phyloP scores from a whole-genome alignment of 2,113 vertebrate genomes.

The Myxocyprinus asiaticus region DNA sequence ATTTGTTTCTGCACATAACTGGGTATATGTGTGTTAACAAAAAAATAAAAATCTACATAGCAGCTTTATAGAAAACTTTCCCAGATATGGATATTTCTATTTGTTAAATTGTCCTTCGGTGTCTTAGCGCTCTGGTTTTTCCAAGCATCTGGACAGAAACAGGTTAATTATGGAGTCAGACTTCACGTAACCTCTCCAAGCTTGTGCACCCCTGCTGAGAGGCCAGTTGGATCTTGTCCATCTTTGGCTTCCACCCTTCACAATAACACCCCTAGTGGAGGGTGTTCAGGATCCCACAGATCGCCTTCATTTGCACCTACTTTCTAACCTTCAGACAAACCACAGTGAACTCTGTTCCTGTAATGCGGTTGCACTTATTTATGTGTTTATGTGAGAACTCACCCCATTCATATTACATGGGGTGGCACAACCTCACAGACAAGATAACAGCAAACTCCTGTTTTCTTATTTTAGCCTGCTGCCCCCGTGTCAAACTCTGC shows the following conservation, averaged over 20 bases:
- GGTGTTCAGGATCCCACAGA: not conserved
- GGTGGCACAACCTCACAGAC: not conserved
- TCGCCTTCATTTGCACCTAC: conserved; percentile 5
- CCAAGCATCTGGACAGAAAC: not conserved
- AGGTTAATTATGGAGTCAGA: conserved; percentile 7
- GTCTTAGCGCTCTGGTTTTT: not conserved
- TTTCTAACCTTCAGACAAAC: conserved; percentile 19
- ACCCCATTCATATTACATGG: conserved; percentile 30
- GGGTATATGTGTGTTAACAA: not conserved
- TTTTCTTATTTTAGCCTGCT: conserved; percentile 18
- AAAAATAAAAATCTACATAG: not conserved
- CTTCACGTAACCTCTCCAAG: conserved; percentile 7
- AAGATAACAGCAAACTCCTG: conserved; percentile 12
- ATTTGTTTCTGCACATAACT: not conserved
- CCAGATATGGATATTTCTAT: not conserved
- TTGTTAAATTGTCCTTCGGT: not conserved
- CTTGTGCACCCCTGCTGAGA: not conserved
- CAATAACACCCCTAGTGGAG: conserved; percentile 5
- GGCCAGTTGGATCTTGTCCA: conserved; percentile 15
- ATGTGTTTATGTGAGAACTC: conserved; percentile 41
- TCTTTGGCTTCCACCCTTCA: not conserved
- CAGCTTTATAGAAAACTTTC: not conserved
- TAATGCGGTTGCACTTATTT: conserved; percentile 38
- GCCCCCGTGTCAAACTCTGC: conserved; percentile 18
- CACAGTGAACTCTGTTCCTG: not conserved